Evolutionary conservation across 2,797 vertebrate species (phyloP).

Genomic region (Sebastes goodei): DNA sequence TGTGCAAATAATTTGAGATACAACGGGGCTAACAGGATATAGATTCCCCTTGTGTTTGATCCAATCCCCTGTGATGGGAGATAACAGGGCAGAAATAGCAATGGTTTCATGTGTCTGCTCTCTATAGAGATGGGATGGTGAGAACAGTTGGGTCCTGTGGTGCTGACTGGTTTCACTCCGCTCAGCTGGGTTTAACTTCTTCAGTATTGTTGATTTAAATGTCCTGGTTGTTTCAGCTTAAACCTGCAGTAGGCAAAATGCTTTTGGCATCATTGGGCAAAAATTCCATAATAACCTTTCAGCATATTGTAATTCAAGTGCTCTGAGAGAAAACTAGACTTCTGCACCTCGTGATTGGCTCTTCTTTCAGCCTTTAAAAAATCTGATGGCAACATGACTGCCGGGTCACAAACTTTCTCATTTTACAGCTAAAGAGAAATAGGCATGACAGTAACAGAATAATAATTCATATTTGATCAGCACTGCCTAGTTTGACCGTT

Average conservation of each 20-base stretch:
- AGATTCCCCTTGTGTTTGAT: slow-evolving; percentile 57
- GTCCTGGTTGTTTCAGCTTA: not conserved
- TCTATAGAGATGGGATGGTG: slow-evolving; percentile 1
- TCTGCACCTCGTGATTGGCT: no score
- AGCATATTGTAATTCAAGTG: no score
- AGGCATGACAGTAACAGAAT: no score
- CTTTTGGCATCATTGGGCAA: no score
- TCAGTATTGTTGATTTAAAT: not conserved
- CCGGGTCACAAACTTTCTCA: no score
- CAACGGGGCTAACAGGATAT: slow-evolving; percentile 44
- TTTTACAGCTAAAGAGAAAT: no score
- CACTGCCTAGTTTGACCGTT: no score
- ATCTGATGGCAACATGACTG: accelerated
- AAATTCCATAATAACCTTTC: no score
- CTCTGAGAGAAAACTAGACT: no score
- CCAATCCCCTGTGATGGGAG: slow-evolving; percentile 46
- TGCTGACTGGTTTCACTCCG: slow-evolving; percentile 8
- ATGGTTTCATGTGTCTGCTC: slow-evolving; percentile 29
- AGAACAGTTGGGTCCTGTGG: not conserved
- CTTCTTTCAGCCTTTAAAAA: no score
- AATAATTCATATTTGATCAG: no score
- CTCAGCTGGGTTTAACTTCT: slow-evolving; percentile 13
- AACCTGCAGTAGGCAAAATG: no score
- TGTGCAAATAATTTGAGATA: slow-evolving; percentile 61
- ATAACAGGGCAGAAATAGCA: slow-evolving; percentile 49